Conservation (phyloP, 1,140 invertebrate genomes). For the Drosophila prosaltans region DNA sequence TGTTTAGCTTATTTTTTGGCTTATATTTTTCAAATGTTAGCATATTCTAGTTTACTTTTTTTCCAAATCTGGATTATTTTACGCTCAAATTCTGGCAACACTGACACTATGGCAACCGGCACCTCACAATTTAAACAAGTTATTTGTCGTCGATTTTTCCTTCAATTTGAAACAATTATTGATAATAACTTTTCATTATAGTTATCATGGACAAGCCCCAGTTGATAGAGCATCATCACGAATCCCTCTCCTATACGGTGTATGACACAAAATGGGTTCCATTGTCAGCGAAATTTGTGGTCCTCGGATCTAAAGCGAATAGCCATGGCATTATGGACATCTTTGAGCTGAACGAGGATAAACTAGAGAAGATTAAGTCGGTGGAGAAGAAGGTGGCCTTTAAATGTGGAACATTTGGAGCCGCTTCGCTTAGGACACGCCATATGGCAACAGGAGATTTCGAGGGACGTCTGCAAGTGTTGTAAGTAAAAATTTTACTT, state of each 20-base stretch:
- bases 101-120: slow-evolving; percentile 45
- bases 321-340: slow-evolving; percentile 94
- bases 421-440: slow-evolving; percentile 90
- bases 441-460: slow-evolving; percentile 96
- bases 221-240: slow-evolving; percentile 94
- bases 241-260: slow-evolving; percentile 92
- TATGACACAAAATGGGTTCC: slow-evolving; percentile 98
- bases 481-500: slow-evolving; percentile 84
- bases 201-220: slow-evolving; percentile 89
- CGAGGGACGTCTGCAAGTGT: slow-evolving; percentile 92
- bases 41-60: too few relatives aligned
- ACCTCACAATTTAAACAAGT: slow-evolving; percentile 39
- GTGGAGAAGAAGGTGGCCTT: slow-evolving; percentile 92
- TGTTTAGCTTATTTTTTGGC: too few relatives aligned
- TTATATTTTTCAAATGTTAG: too few relatives aligned
- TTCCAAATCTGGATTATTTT: too few relatives aligned
- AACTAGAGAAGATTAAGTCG: slow-evolving; percentile 89
- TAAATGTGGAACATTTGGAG: slow-evolving; percentile 96
- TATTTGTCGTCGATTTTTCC: slow-evolving; percentile 40
- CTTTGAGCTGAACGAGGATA: slow-evolving; percentile 91
- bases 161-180: slow-evolving; percentile 30
- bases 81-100: not conserved
- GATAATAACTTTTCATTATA: slow-evolving; percentile 5
- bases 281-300: slow-evolving; percentile 94
- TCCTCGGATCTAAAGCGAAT: slow-evolving; percentile 92